A percentile compares a stretch with the other conserved stretches of the same genome.
Evolutionary conservation across 2,113 vertebrate genomes (phyloP).

Genomic region (Siniperca chuatsi): DNA sequence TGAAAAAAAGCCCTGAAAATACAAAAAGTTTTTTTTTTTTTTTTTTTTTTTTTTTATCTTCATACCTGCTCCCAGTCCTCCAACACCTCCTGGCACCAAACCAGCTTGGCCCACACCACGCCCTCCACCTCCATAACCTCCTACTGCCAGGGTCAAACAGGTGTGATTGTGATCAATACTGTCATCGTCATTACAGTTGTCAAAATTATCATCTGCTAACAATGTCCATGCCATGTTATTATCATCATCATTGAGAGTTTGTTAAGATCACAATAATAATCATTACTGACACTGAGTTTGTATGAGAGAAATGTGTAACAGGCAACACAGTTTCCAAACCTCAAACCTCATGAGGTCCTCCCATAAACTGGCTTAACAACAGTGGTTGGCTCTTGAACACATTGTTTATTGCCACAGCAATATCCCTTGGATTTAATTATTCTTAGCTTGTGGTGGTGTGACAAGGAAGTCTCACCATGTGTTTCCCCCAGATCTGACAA

Average conservation of each 20-base stretch:
- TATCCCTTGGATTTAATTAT: conserved; percentile 37
- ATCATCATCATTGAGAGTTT: background rate
- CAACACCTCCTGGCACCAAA: conserved; percentile 70
- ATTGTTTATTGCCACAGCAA: conserved; percentile 47
- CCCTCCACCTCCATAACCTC: conserved; percentile 72
- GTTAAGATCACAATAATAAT: background rate
- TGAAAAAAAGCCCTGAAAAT: background rate
- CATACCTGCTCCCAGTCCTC: conserved; percentile 73
- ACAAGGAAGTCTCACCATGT: conserved; percentile 43
- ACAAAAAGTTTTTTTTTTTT: background rate
- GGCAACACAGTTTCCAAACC: conserved; percentile 1
- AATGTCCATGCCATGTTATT: conserved; percentile 10
- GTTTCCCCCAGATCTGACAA: conserved; percentile 33
- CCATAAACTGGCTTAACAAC: conserved; percentile 33
- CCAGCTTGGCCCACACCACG: conserved; percentile 63
- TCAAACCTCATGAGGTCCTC: conserved; percentile 23
- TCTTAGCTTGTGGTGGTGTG: conserved; percentile 30
- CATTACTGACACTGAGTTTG: conserved; percentile 3
- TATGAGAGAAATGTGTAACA: conserved; percentile 22
- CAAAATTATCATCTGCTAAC: background rate
- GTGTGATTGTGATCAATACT: background rate
- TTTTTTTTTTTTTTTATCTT: background rate
- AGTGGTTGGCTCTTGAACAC: conserved; percentile 1
- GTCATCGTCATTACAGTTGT: background rate
- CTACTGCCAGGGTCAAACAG: conserved; percentile 41